phyloP scores from a whole-genome alignment of 2,797 vertebrate species.

The Smutsia gigantea region DNA sequence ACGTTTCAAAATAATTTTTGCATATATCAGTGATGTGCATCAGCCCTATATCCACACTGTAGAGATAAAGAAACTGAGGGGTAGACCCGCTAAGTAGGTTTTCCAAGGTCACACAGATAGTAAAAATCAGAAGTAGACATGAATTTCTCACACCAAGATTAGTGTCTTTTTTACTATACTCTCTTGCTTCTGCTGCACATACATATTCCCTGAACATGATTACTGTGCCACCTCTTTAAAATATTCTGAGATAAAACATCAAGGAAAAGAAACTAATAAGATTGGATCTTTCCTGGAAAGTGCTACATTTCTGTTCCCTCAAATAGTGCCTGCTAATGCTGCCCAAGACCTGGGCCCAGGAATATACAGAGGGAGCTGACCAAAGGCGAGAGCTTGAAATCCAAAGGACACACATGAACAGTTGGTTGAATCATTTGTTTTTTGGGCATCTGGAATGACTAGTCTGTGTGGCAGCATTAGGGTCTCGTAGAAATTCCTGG shows the following conservation, averaged over 20 bases:
- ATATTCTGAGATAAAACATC: background rate
- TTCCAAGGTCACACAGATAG: background rate
- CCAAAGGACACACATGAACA: background rate
- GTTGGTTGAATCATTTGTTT: background rate
- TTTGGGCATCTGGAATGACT: background rate
- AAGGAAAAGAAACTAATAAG: background rate
- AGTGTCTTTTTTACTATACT: background rate
- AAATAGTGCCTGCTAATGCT: background rate
- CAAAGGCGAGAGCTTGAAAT: background rate
- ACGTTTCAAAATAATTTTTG: conserved; percentile 40
- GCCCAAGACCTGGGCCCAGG: background rate
- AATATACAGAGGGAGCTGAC: background rate
- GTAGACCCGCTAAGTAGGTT: background rate
- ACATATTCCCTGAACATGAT: background rate
- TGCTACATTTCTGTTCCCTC: background rate
- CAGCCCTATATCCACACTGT: background rate
- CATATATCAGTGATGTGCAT: background rate
- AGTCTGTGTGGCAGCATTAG: background rate
- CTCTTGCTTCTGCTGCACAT: background rate
- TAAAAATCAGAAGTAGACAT: background rate
- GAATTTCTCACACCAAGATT: background rate
- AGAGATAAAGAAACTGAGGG: background rate
- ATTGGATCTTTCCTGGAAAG: background rate
- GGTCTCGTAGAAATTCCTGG: background rate
- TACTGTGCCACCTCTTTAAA: background rate